Conservation (phyloP, 2,113 vertebrate genomes). For the Eleginops maclovinus region DNA sequence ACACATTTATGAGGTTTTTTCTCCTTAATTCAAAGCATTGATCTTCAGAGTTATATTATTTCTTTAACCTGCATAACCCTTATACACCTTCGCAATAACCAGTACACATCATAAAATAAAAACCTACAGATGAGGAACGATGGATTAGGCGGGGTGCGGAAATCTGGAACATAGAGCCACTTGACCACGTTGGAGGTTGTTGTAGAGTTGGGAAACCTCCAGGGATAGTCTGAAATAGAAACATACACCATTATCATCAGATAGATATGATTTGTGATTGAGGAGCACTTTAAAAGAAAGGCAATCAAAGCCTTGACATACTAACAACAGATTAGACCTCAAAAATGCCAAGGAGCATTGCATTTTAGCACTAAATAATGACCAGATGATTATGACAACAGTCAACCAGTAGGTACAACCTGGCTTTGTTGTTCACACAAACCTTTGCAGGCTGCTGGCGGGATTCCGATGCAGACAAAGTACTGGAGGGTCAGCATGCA, state of each 20-base stretch:
- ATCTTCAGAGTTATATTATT: too few relatives aligned
- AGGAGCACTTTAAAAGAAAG: neutral
- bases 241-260: conserved; percentile 10
- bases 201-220: conserved; percentile 88
- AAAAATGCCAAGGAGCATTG: too few relatives aligned
- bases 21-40: too few relatives aligned
- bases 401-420: neutral
- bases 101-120: neutral
- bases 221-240: conserved; percentile 91
- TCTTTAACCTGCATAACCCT: too few relatives aligned
- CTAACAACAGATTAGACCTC: too few relatives aligned
- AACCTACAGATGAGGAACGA: conserved; percentile 95
- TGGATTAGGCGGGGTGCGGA: conserved; percentile 89
- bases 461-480: conserved; percentile 96
- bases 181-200: conserved; percentile 96
- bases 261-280: neutral
- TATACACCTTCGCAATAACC: too few relatives aligned
- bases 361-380: neutral
- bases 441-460: conserved; percentile 94
- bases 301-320: too few relatives aligned
- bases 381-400: neutral
- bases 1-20: too few relatives aligned
- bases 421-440: conserved; percentile 20
- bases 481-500: conserved; percentile 96
- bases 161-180: conserved; percentile 98